Evolutionary conservation across 2,888 invertebrate species (phyloP), one percentile per base, ranked within the genome.

Genomic region (Thera britannica): DNA sequence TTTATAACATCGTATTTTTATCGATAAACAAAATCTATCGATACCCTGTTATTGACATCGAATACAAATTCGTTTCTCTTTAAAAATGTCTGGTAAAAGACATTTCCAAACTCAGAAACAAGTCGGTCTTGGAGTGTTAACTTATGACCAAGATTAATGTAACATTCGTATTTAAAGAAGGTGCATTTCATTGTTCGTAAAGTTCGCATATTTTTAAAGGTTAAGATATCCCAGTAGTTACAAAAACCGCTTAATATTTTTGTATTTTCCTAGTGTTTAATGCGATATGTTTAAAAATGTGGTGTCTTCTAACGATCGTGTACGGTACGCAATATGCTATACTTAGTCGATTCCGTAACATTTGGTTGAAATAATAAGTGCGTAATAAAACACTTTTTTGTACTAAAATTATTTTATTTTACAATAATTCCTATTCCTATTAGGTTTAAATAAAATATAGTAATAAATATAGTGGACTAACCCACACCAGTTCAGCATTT

Each of bases 311-410:
- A 86, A 87, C 84, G 88, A 90, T 88, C 86, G 90, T 91, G 92
- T 92, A 92, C 86, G 89, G 92, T 92, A 92, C 86, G 89, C 90
- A 88, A 88, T 90, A 90, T 89, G 92, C 92, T 93, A 90, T 92
- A 64, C 63, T 70, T 70, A 92, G 92, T 89, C 84, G 89, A 90
- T 87, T 87, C 86, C 87, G 81, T 92, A 91, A 92, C 90, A 91
- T 92, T 93, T 93, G 87, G 88, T 92, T 92, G 92, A 90, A 92
- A 93, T 93, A 92, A 93, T 93, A 93, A 93, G 91, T 93, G 92
- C 93, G 92, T 93, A 93, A 93, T 93, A 93, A 93, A 93, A 93
- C 92, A 93, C 89, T 89, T 90, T 91, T 93, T 93, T 90, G 87
- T 92, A 92, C 85, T 86, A 84, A 84, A 83, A 74, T 69, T 73